A percentile compares a stretch with the other conserved stretches of the same genome.
phyloP scores from a whole-genome alignment of 2,888 invertebrate genomes.

The Thyatira batis region DNA sequence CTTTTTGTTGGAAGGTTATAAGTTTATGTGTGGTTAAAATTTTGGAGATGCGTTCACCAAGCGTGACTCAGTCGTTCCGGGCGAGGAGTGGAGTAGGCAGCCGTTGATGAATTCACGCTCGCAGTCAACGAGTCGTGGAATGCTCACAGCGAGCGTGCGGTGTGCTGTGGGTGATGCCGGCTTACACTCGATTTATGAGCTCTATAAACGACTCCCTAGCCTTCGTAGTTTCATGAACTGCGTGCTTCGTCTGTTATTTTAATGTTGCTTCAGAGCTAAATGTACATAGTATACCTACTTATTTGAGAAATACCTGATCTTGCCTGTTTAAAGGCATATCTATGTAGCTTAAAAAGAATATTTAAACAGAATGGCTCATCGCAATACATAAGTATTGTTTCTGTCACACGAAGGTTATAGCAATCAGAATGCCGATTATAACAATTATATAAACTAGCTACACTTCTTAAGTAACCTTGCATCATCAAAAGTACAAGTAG shows the following conservation, averaged over 20 bases:
- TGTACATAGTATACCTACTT: too few species aligned
- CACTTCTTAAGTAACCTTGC: constrained; percentile 4
- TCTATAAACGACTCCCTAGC: constrained; percentile 47
- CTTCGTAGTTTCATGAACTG: constrained; percentile 16
- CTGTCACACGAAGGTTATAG: too few species aligned
- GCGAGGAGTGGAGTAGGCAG: constrained; percentile 24
- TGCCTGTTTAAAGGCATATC: too few species aligned
- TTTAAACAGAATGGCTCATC: too few species aligned
- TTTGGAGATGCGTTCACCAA: constrained; percentile 20
- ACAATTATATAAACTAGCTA: too few species aligned
- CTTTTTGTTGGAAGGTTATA: neutral
- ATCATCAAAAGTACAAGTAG: too few species aligned
- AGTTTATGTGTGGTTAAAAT: neutral
- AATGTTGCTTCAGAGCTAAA: neutral
- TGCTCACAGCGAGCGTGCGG: constrained; percentile 32
- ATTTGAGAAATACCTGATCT: too few species aligned
- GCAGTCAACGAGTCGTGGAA: constrained; percentile 39
- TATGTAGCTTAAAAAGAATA: too few species aligned
- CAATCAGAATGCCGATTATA: too few species aligned
- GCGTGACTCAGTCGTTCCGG: constrained; percentile 35
- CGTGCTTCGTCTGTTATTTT: neutral
- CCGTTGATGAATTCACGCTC: constrained; percentile 23
- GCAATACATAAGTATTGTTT: too few species aligned
- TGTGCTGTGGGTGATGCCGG: constrained; percentile 32
- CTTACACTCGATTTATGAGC: constrained; percentile 51